Conservation (phyloP, 1,140 invertebrate species). For the Chymomyza costata region DNA sequence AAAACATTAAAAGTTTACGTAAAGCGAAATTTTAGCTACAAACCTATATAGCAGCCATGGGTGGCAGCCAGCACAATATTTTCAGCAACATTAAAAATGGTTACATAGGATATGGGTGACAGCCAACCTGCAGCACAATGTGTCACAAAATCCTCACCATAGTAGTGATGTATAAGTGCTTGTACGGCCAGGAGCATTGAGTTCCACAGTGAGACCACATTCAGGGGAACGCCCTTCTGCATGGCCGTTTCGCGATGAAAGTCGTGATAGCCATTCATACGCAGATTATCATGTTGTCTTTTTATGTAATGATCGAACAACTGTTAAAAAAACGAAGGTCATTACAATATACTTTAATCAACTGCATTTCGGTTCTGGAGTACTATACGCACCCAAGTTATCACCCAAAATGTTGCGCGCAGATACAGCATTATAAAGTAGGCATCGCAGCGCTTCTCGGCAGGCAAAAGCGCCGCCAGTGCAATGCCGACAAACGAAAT, state of each 20-base stretch:
- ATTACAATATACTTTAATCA: background rate
- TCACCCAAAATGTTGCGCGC: conserved; percentile 79
- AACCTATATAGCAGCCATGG: conserved; percentile 79
- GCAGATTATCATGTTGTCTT: conserved; percentile 78
- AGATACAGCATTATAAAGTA: conserved; percentile 82
- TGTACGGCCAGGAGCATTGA: conserved; percentile 78
- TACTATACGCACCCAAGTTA: conserved; percentile 77
- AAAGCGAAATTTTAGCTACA: conserved; percentile 41
- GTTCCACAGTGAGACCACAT: conserved; percentile 81
- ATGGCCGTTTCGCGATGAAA: conserved; percentile 81
- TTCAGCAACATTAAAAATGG: conserved; percentile 78
- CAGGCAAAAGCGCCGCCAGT: conserved; percentile 77
- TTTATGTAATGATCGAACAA: conserved; percentile 78
- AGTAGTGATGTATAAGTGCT: conserved; percentile 80
- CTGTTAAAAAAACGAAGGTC: conserved; percentile 64
- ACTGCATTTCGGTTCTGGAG: background rate
- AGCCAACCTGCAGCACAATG: conserved; percentile 78
- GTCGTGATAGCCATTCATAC: conserved; percentile 81
- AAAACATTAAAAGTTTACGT: background rate
- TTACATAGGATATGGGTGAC: conserved; percentile 79
- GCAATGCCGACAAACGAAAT: conserved; percentile 79
- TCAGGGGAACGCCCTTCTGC: conserved; percentile 79
- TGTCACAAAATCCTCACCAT: conserved; percentile 78
- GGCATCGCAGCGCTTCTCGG: conserved; percentile 79
- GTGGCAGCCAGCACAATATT: conserved; percentile 77